Percentiles rank a stretch among this genome's conserved stretches.
These are phyloP conservation scores for Abrostola tripartita DNA, from an alignment of 2,888 invertebrate genomes.

Conservation along the genomic window DNA sequence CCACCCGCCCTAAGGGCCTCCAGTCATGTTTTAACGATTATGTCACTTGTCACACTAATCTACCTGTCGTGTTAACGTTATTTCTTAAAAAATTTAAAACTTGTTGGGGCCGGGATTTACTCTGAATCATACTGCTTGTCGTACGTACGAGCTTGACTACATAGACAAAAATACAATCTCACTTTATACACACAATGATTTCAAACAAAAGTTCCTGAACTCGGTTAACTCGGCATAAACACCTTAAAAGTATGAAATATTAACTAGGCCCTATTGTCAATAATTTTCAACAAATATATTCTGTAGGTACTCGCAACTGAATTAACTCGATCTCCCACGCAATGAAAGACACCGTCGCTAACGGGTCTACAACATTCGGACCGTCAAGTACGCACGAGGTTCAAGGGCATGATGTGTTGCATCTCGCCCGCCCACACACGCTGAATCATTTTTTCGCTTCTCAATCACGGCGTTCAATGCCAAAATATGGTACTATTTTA, in stretches of 20 bases:
- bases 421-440: conserved; percentile 78
- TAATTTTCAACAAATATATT: background rate
- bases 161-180: too few species aligned
- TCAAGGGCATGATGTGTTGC: conserved; percentile 80
- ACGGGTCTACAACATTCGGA: conserved; percentile 58
- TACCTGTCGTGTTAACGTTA: background rate
- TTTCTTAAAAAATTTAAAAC: background rate
- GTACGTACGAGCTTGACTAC: too few species aligned
- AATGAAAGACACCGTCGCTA: conserved; percentile 59
- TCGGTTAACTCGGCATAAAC: too few species aligned
- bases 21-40: conserved; percentile 13
- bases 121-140: too few species aligned
- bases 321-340: conserved; percentile 65
- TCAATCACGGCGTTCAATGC: conserved; percentile 70
- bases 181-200: too few species aligned
- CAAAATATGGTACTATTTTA: conserved; percentile 64
- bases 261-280: too few species aligned
- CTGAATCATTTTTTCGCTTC: conserved; percentile 78
- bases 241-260: too few species aligned
- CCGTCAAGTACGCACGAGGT: conserved; percentile 67
- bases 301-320: conserved; percentile 5
- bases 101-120: too few species aligned
- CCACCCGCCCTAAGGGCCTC: conserved; percentile 57
- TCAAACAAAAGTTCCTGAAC: too few species aligned
- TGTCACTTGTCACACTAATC: conserved; percentile 12